These are phyloP conservation scores for Neodiprion pinetum DNA, from an alignment of 1,140 invertebrate genomes.

Conservation along the genomic window DNA sequence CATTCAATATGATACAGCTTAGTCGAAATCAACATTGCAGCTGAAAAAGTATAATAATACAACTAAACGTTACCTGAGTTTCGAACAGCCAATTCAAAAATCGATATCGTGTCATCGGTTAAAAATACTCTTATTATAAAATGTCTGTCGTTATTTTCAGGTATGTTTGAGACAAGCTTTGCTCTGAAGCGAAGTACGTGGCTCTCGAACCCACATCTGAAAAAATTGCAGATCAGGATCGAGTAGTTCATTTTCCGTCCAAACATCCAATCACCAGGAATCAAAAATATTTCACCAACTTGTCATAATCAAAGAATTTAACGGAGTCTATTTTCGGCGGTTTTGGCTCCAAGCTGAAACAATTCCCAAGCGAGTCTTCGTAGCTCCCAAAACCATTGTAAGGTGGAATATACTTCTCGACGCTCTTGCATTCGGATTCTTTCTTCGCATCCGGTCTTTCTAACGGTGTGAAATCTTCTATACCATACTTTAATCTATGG, in stretches of 20 bases:
- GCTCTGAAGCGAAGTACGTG: constrained; percentile 82
- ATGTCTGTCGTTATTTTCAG: constrained; percentile 70
- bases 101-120: constrained; percentile 82
- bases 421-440: constrained; percentile 49
- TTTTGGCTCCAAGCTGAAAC: constrained; percentile 77
- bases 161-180: constrained; percentile 74
- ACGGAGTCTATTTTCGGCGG: constrained; percentile 78
- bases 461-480: constrained; percentile 69
- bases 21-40: no score
- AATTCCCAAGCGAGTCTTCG: constrained; percentile 88
- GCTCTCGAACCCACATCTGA: constrained; percentile 74
- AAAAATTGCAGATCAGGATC: constrained; percentile 28
- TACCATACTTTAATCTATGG: constrained; percentile 51
- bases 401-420: constrained; percentile 73
- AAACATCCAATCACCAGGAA: neutral
- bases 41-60: neutral
- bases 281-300: constrained; percentile 54
- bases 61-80: constrained; percentile 71
- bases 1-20: no score
- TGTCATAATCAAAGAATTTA: constrained; percentile 82
- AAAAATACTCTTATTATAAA: constrained; percentile 87
- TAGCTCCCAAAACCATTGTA: constrained; percentile 89
- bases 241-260: neutral
- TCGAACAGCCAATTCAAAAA: constrained; percentile 77
- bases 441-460: constrained; percentile 55